Base-by-base conservation (phyloP, 2,888 invertebrate genomes). In the Melieria picta region DNA sequence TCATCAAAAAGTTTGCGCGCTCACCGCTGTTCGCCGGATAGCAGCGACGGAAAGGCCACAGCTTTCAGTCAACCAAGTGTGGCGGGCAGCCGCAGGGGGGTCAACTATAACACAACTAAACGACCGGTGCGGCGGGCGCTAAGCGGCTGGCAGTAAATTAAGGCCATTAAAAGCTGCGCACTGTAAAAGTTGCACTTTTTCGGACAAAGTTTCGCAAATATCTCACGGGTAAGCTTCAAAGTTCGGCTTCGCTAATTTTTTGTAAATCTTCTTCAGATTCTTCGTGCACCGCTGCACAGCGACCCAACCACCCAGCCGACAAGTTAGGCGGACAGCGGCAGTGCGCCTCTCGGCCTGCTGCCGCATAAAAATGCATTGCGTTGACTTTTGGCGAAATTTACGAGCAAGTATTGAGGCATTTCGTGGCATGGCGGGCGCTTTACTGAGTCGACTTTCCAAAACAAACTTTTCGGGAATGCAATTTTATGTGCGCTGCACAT, bases 331-430 rank as follows among this genome's bases (percentile, higher is more conserved):
- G 30, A 30, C 30, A 30, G 30, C 30, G 30, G 30, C 30, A 30
- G 30, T 1, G 16, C 1, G 16, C 16, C 16, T 16, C 16, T 16
- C 16, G 16, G 16, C 16, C 16, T 16, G 16, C 30, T 2, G 30
- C 30, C 30, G 30, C 30, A 30, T 30, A 30, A 30, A 30, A 30
- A 63, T 63, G 56, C 56, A 63, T 56, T 50, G 63, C 60, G 60
- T 72, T 66, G 69, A 72, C 74, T 74, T 70, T 63, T 56, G 66
- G 57, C 50, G 30, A 69, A 74, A 69, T 63, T 72, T 64, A 67
- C 64, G 61, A 58, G 65, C 66, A 70, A 67, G 46, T 72, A 68
- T 74, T 72, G 69, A 70, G 72, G 74, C 67, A 65, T 69, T 67
- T 13, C 62, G 50, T 52, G 50, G 50, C 68, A 61, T 7, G n/a